Percentiles rank a stretch among this genome's conserved stretches.
Evolutionary conservation across 2,888 invertebrate genomes (phyloP).

Genomic region (Euzetes globulus): DNA sequence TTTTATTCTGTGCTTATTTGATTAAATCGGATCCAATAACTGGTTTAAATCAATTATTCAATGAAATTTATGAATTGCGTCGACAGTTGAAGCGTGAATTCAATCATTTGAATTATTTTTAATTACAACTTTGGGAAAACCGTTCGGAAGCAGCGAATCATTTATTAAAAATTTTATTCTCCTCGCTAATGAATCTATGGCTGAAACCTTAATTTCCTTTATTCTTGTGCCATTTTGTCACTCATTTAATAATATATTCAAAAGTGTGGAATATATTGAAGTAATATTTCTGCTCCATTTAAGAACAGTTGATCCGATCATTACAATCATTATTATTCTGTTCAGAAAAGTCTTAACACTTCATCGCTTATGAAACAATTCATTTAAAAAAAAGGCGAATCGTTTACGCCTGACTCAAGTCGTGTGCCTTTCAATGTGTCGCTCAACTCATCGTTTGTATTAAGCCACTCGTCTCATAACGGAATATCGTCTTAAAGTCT

Average conservation of each 20-base stretch:
- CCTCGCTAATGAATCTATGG: background rate
- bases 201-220: background rate
- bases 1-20: too few species aligned
- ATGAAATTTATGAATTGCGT: too few species aligned
- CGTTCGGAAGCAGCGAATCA: too few species aligned
- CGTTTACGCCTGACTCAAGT: background rate
- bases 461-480: background rate
- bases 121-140: too few species aligned
- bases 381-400: background rate
- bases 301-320: background rate
- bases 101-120: too few species aligned
- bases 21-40: too few species aligned
- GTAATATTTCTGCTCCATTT: slow-evolving; percentile 17
- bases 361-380: slow-evolving; percentile 18
- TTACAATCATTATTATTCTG: background rate
- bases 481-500: background rate
- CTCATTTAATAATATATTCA: background rate
- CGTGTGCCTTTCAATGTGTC: background rate
- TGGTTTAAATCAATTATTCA: too few species aligned
- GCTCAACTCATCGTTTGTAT: background rate
- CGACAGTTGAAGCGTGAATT: too few species aligned
- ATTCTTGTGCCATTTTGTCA: background rate
- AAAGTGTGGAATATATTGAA: background rate
- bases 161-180: too few species aligned
- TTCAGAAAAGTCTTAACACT: slow-evolving; percentile 1